Conservation (phyloP, 1,140 invertebrate genomes). For the Zophobas atratus region DNA sequence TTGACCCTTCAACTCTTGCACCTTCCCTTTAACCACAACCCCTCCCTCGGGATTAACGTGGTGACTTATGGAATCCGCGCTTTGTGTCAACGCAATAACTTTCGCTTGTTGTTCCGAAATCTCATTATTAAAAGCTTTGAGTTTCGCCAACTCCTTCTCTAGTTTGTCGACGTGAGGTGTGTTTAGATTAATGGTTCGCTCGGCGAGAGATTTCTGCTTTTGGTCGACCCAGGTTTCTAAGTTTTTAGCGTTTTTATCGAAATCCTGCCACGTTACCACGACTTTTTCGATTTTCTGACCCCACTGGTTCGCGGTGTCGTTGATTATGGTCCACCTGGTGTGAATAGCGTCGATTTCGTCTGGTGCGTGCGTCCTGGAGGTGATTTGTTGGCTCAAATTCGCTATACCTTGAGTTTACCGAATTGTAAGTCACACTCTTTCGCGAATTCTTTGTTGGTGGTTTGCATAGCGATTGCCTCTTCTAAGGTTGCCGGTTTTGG, state of each 20-base stretch:
- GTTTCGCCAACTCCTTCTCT: conserved; percentile 79
- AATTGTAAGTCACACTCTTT: conserved; percentile 84
- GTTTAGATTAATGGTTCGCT: conserved; percentile 72
- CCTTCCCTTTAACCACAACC: conserved; percentile 78
- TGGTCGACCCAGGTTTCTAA: conserved; percentile 81
- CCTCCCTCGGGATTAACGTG: conserved; percentile 84
- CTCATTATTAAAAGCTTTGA: conserved; percentile 86
- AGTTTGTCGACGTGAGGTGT: conserved; percentile 80
- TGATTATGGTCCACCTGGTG: conserved; percentile 83
- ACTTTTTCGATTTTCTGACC: conserved; percentile 84
- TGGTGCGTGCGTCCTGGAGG: conserved; percentile 79
- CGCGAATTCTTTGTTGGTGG: conserved; percentile 79
- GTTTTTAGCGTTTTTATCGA: conserved; percentile 81
- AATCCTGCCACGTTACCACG: conserved; percentile 84
- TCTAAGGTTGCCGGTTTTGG: conserved; percentile 83
- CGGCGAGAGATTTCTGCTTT: conserved; percentile 75
- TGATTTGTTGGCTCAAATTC: conserved; percentile 81
- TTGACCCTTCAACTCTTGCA: conserved; percentile 81
- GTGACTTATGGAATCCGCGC: conserved; percentile 83
- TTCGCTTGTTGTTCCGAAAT: conserved; percentile 87
- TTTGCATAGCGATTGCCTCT: conserved; percentile 85
- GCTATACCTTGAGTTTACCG: conserved; percentile 79
- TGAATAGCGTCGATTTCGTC: conserved; percentile 88
- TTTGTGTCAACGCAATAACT: conserved; percentile 83
- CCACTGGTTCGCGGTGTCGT: conserved; percentile 82